Evolutionary conservation across 2,888 invertebrate genomes (phyloP), one percentile per base, ranked within the genome.

Genomic region (Chelonus formosanus): DNA sequence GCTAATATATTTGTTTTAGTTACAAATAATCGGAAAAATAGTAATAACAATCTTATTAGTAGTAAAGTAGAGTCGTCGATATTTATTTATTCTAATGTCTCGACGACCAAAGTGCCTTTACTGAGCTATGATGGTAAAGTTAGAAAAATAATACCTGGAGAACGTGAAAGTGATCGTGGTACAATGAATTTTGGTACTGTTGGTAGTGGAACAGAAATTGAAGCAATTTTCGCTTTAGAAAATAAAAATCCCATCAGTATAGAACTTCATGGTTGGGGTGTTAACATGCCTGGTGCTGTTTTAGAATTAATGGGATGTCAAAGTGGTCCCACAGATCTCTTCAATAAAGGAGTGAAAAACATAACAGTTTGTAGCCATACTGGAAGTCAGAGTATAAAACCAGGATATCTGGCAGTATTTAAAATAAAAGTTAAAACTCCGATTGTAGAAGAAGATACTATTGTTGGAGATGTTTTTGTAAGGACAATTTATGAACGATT

Each of bases 171-270:
- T 48, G 83, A 82, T 63, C 77, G 78, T 58, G 84, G 83, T 7
- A 81, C 80, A 47, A 84, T 91, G 79, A 88, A 89, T 78, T 87
- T 92, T 78, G 92, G 92, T 71, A 86, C 89, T 65, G 86, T 92
- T 69, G 88, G 90, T 73, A 86, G 89, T 77, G 88, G 89, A 58
- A 85, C 87, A 62, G 88, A 89, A 74, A 90, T 91, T 76, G 90
- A 90, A 74, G 90, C 93, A 74, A 85, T 89, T 76, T 91, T 93
- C 83, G 88, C 91, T 40, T 81, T 94, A 44, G 86, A 90, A 73
- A 94, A 94, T 84, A 87, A 89, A 70, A 94, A 94, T 84, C 93
- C 93, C 7, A 89, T 93, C 40, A 87, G 89, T 74, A 88, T 94
- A 74, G 87, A 87, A 66, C 78, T 91, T 70, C 87, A 86, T 70